Conservation (phyloP, 2,888 invertebrate genomes). For the Antitype chi region DNA sequence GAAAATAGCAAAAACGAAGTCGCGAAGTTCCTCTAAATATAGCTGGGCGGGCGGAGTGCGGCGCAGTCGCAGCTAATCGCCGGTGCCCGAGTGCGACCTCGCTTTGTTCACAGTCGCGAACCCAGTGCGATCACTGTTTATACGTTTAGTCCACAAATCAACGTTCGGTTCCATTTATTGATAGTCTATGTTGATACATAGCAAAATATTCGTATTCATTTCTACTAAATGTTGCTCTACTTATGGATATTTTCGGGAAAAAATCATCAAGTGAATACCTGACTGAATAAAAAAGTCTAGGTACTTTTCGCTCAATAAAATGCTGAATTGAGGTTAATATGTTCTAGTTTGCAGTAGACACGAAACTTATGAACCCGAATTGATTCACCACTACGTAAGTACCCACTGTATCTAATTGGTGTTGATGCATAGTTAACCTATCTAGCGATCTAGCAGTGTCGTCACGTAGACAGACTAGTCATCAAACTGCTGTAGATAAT, state of each 20-base stretch:
- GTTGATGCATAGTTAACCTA: constrained; percentile 49
- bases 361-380: constrained; percentile 72
- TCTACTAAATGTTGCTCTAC: constrained; percentile 1
- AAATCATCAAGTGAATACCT: constrained; percentile 17
- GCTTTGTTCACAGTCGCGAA: constrained; percentile 76
- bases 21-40: constrained; percentile 90
- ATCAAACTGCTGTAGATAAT: constrained; percentile 14
- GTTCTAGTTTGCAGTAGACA: constrained; percentile 70
- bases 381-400: constrained; percentile 80
- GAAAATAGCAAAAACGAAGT: constrained; percentile 89
- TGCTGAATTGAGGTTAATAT: constrained; percentile 75
- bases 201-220: constrained; percentile 10
- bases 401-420: constrained; percentile 56
- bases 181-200: constrained; percentile 14
- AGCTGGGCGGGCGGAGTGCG: constrained; percentile 82
- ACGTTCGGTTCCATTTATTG: constrained; percentile 21
- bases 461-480: constrained; percentile 16
- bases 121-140: constrained; percentile 62
- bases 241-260: constrained; percentile 16
- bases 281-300: constrained; percentile 7
- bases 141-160: constrained; percentile 53
- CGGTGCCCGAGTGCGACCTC: constrained; percentile 77
- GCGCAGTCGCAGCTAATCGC: constrained; percentile 71
- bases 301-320: constrained; percentile 48
- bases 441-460: constrained; percentile 28